phyloP scores from a whole-genome alignment of 2,888 invertebrate species.

The Gymnosoma rotundatum region DNA sequence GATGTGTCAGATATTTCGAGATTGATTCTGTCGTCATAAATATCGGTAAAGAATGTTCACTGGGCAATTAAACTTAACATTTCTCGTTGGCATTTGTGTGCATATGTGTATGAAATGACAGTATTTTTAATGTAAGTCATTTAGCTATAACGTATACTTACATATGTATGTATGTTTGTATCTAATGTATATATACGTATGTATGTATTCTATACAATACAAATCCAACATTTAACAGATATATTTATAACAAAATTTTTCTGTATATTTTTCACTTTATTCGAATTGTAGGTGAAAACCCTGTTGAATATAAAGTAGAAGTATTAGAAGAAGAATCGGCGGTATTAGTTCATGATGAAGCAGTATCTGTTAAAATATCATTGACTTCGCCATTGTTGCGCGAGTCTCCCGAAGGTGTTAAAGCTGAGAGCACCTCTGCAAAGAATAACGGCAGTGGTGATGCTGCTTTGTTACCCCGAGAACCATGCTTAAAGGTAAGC shows the following conservation, averaged over 20 bases:
- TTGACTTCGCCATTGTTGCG: conserved; percentile 97
- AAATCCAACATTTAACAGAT: no score
- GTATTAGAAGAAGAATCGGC: conserved; percentile 93
- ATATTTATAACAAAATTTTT: background rate
- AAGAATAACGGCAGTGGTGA: conserved; percentile 88
- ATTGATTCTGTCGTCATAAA: no score
- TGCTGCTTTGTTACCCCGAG: conserved; percentile 94
- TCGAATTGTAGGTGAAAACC: conserved; percentile 76
- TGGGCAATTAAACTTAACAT: no score
- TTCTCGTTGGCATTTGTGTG: background rate
- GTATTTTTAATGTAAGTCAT: background rate
- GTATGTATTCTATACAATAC: no score
- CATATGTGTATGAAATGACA: conserved; percentile 40
- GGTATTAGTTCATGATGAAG: conserved; percentile 90
- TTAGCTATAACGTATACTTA: background rate
- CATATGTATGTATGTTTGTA: background rate
- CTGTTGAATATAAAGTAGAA: conserved; percentile 88
- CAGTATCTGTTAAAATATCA: conserved; percentile 91
- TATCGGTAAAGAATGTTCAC: no score
- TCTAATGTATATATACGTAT: no score
- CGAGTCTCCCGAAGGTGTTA: conserved; percentile 84
- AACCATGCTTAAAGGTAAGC: conserved; percentile 92
- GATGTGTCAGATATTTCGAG: no score
- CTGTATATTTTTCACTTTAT: conserved; percentile 68
- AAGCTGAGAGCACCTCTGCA: conserved; percentile 82